These are phyloP conservation scores for Heterohyrax brucei DNA, from an alignment of 2,797 vertebrate species.

Conservation along the genomic window DNA sequence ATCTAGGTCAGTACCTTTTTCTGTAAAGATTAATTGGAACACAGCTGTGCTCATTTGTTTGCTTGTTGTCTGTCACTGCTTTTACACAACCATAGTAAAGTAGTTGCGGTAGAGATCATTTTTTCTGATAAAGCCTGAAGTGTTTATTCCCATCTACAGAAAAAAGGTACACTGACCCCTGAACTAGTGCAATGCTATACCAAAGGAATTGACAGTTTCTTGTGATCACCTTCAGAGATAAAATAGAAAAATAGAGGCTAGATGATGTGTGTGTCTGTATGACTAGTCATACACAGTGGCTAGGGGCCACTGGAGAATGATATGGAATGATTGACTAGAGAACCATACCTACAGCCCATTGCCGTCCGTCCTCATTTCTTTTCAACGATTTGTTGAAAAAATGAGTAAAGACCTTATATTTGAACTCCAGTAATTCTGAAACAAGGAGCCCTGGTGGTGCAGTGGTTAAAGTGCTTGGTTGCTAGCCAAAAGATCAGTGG, in stretches of 20 bases:
- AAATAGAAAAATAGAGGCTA: not conserved
- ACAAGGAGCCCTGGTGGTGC: not conserved
- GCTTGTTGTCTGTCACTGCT: not conserved
- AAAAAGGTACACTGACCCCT: not conserved
- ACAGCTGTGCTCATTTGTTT: not conserved
- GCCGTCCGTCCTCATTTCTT: not conserved
- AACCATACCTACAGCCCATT: not conserved
- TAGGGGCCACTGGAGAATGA: not conserved
- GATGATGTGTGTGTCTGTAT: slow-evolving; percentile 1
- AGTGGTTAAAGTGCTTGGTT: too few species aligned
- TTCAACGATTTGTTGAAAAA: not conserved
- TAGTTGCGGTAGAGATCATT: not conserved
- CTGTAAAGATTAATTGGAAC: not conserved
- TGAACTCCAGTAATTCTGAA: not conserved
- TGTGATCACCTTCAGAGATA: not conserved
- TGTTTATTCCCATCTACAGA: not conserved
- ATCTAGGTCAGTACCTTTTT: not conserved
- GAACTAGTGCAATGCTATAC: not conserved
- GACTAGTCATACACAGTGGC: not conserved
- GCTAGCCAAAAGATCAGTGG: too few species aligned
- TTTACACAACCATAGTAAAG: not conserved
- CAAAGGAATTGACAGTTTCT: slow-evolving; percentile 21
- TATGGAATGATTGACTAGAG: not conserved
- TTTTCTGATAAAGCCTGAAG: not conserved
- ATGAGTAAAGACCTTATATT: not conserved